Base-by-base conservation (phyloP, 2,888 invertebrate genomes). In the Heliconius aoede region DNA sequence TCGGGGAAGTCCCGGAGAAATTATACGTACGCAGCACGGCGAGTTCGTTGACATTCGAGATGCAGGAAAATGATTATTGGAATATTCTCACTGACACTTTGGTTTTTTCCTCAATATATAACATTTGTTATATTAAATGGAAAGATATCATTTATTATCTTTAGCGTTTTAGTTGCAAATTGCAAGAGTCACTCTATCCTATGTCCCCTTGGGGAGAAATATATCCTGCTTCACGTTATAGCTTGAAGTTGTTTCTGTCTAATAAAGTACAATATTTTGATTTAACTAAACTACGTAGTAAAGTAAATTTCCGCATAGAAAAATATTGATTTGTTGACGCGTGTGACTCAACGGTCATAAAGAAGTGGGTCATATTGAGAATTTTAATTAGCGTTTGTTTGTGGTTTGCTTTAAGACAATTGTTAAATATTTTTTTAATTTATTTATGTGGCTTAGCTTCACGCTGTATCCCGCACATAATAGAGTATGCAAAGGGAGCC, bases 301-400 rank as follows among this genome's bases (percentile, higher is more conserved):
- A 28, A 64, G 64, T 64, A 36, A 64, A 36, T 36, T 64, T 13
- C 36, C 36, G n/a, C 5, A 64, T 21, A 36, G n/a, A 64, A 64
- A 64, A 64, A 64, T 64, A 64, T 36, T 64, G 64, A 64, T 64
- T 36, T n/a, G n/a, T n/a, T 13, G 24, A 32, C 64, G 64, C 62
- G 36, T 24, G 24, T 64, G 64, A 64, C 24, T 64, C 64, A 64
- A 11, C 64, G n/a, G n/a, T 1, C 32, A 36, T 15, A 13, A 11
- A 32, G 64, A 64, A 64, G 32, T 36, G 36, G 64, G 36, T 64
- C 64, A 36, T 64, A 64, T 13, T 5, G 64, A 64, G 36, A 36
- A 64, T 64, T 36, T 11, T n/a, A 64, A 60, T 60, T 60, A 26
- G 26, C 60, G 21, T 64, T 36, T 64, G 13, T 64, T 64, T 64